Evolutionary conservation across 2,113 vertebrate genomes (phyloP).

Genomic region (Podarcis muralis): DNA sequence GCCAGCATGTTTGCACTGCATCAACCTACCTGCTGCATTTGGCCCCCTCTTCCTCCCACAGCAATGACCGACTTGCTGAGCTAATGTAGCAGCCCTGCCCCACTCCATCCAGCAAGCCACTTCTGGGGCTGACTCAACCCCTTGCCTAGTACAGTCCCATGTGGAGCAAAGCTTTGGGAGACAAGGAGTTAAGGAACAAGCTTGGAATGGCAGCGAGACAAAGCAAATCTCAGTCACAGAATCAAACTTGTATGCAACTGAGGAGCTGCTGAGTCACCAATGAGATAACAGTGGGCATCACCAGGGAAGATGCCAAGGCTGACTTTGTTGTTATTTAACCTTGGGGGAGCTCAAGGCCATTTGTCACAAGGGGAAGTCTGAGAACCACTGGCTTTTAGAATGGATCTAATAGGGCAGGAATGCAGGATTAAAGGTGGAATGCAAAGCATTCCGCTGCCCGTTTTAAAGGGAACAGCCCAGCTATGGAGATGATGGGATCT

Average conservation of each 20-base stretch:
- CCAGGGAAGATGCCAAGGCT: background rate
- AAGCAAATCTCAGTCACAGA: too few relatives aligned
- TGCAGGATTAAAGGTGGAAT: constrained; percentile 6
- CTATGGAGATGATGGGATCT: background rate
- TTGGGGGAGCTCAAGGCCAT: background rate
- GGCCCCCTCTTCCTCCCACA: too few relatives aligned
- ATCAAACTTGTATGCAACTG: background rate
- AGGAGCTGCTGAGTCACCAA: background rate
- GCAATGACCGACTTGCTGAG: too few relatives aligned
- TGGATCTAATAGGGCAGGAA: constrained; percentile 5
- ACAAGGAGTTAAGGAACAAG: background rate
- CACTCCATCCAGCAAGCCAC: too few relatives aligned
- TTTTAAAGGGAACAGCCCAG: background rate
- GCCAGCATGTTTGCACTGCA: too few relatives aligned
- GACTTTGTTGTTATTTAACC: background rate
- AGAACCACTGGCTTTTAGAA: background rate
- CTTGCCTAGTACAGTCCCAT: background rate
- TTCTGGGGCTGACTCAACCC: background rate
- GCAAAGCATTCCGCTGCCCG: background rate
- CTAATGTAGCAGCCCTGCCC: too few relatives aligned
- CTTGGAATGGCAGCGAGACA: too few relatives aligned
- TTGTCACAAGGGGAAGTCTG: background rate
- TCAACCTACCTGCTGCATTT: too few relatives aligned
- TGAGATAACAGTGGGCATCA: background rate
- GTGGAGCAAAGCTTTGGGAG: background rate